Base-by-base conservation (phyloP, 2,888 invertebrate genomes). In the Eubasilissa splendida region DNA sequence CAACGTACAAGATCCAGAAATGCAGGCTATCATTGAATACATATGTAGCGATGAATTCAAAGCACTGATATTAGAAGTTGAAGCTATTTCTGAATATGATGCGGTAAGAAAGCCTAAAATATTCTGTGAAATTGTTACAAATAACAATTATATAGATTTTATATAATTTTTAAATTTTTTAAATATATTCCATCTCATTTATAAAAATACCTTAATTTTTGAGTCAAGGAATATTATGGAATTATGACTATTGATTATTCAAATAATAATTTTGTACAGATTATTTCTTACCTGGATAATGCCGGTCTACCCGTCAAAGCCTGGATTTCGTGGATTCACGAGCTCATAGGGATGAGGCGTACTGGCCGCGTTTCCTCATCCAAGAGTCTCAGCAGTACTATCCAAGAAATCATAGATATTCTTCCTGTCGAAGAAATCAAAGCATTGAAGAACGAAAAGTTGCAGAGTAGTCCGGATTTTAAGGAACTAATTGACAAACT, bases 341-440 rank as follows among this genome's bases (percentile, higher is more conserved):
- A 58, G 11, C 58, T 58, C 58, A n/a, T 58, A n/a, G 58, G 9
- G 9, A 4, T 58, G 12, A n/a, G 12, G 4, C 3, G 58, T 4
- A 9, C 58, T 42, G 11, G 68, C 4, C 22, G n/a, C 10, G 9
- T 31, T 3, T 53, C 3, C n/a, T 59, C 78, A 9, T 12, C 68
- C 11, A 60, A 68, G 11, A 65, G 59, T 31, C 59, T 80, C 11
- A 68, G 50, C 53, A 58, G 33, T 22, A 52, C 76, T 11, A 58
- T 75, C 56, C 63, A 76, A 50, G 81, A 81, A 33, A 52, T 81
- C 50, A 12, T 77, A 12, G 66, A 12, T n/a, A 66, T 78, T 5
- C 53, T 81, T 12, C 81, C 81, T 4, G 56, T 75, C n/a, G 70
- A 74, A 12, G 52, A 81, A 14, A 81, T 81, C 11, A 33, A 56